These are phyloP conservation scores for Drymonia ruficornis DNA, from an alignment of 2,888 invertebrate species.

Conservation along the genomic window DNA sequence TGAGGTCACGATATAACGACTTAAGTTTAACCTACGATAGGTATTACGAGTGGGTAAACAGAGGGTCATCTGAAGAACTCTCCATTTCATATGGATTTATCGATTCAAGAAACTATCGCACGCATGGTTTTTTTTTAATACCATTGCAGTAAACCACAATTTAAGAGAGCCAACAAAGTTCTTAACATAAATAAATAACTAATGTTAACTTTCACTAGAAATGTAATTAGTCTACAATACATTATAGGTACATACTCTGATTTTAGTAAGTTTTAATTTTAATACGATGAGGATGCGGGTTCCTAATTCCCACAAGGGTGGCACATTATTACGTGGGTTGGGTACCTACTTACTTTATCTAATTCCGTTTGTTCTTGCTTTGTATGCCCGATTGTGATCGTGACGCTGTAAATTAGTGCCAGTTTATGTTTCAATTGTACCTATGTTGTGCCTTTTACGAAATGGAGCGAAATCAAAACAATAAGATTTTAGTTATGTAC, in stretches of 20 bases:
- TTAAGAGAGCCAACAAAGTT: conserved; percentile 14
- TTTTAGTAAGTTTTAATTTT: no score
- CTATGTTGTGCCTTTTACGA: conserved; percentile 15
- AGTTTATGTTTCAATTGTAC: conserved; percentile 27
- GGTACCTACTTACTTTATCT: conserved; percentile 18
- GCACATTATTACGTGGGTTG: conserved; percentile 20
- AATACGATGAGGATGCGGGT: no score
- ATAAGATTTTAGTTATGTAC: no score
- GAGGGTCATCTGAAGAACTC: conserved; percentile 6
- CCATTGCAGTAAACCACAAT: conserved; percentile 12
- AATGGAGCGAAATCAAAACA: conserved; percentile 15
- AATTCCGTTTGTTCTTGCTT: conserved; percentile 28
- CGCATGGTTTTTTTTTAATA: no score
- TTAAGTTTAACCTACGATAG: no score
- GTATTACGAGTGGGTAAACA: no score
- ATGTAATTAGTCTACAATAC: background rate
- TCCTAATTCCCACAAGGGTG: no score
- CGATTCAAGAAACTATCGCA: conserved; percentile 8
- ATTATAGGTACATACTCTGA: no score
- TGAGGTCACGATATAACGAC: conserved; percentile 30
- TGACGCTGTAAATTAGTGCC: conserved; percentile 32
- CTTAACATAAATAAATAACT: no score
- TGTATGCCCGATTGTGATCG: conserved; percentile 28
- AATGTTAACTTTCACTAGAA: background rate
- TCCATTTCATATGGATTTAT: conserved; percentile 5